Evolutionary conservation across 2,797 vertebrate species (phyloP), one percentile per base, ranked within the genome.

Genomic region (Oreortyx pictus): DNA sequence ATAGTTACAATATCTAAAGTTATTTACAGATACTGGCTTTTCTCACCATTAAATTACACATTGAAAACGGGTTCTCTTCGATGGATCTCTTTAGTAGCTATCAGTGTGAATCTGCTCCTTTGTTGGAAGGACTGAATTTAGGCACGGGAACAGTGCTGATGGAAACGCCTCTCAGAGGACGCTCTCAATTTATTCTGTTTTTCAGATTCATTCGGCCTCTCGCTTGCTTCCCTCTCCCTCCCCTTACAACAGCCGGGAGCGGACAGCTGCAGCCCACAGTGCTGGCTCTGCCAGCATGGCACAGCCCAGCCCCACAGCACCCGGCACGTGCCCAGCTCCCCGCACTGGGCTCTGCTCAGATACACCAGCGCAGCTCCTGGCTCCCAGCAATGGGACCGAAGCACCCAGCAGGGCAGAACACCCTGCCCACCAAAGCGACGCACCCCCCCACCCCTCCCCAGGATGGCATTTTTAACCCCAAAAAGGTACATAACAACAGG

Each of bases 21-120:
- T 98, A 98, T 98, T 97, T 98, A 98, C 98, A 98, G 97, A 97
- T 97, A 98, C 98, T 96, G 97, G 98, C 92, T 97, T 96, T 41
- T 49, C 86, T 82, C 2, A 92, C 88, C 92, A 39, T 91, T 92
- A 66, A 82, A 67, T 86, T 82, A 83, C 79, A 64, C 78, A 70
- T 3, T 76, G 86, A 72, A 88, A 95, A 93, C 22, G 7, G 64
- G 67, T 64, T 91, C 91, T 84, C 33, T 86, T 93, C 88, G 20
- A 91, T 75, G 47, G 7, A 7, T 74, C 37, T 62, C 66, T 82
- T 27, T 70, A 74, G 85, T 82, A 68, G 87, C 87, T 89, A 43
- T 60, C 88, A 29, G 37, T 11, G 82, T 65, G 46, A 85, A 44
- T n/a, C 71, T 68, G 89, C 92, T 93, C 90, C 88, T 41, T 15